Evolutionary conservation across 2,888 invertebrate species (phyloP).

Genomic region (Drosophila monieri): DNA sequence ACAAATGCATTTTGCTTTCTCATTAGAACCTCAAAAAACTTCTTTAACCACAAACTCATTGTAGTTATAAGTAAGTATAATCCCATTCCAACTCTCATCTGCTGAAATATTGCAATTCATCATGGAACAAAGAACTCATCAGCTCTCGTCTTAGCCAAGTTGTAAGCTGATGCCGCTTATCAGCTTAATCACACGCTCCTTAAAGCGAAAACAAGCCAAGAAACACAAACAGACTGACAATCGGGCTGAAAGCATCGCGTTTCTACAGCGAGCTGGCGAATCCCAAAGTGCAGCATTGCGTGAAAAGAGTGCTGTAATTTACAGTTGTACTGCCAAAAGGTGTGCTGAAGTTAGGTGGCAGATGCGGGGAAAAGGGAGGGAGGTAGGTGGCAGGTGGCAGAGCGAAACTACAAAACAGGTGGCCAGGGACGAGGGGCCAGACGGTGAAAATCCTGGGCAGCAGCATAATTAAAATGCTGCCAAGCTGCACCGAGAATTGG

Average conservation of each 20-base stretch:
- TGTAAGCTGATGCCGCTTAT: slow-evolving; percentile 59
- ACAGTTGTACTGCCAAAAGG: slow-evolving; percentile 44
- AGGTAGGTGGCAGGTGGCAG: slow-evolving; percentile 25
- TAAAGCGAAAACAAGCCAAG: slow-evolving; percentile 18
- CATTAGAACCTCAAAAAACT: too few relatives aligned
- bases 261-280: slow-evolving; percentile 16
- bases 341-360: not conserved
- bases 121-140: slow-evolving; percentile 30
- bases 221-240: slow-evolving; percentile 44
- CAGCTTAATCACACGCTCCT: slow-evolving; percentile 67
- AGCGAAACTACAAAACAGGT: slow-evolving; percentile 8
- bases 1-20: too few relatives aligned
- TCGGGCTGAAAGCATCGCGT: slow-evolving; percentile 42
- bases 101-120: slow-evolving; percentile 56
- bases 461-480: slow-evolving; percentile 64
- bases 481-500: slow-evolving; percentile 54
- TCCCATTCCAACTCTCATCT: slow-evolving; percentile 3
- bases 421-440: slow-evolving; percentile 7
- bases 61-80: slow-evolving; percentile 14
- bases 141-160: slow-evolving; percentile 20
- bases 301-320: slow-evolving; percentile 73
- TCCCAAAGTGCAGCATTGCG: slow-evolving; percentile 71
- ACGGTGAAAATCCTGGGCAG: slow-evolving; percentile 30
- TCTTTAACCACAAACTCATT: slow-evolving; percentile 7
- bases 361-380: slow-evolving; percentile 12